Base-by-base conservation (phyloP, 2,888 invertebrate genomes). In the Eristalinus aeneus region DNA sequence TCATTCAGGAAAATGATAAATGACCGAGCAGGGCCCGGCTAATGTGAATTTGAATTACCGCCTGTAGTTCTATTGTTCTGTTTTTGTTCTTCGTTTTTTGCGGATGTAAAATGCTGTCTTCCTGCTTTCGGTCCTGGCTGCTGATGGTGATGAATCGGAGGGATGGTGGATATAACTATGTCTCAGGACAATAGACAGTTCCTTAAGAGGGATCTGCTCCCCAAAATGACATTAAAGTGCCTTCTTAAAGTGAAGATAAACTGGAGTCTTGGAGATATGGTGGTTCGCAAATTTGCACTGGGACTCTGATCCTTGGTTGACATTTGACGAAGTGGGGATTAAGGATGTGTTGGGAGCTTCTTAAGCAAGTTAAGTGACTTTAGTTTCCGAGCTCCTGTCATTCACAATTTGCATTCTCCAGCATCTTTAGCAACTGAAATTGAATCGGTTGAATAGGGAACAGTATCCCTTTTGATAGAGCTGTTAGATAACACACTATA, bases 11-110 rank as follows among this genome's bases (percentile, higher is more conserved):
- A 85, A 85, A 85, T 85, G 85, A 85, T 85, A 73, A 85, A 85
- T 77, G 85, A 85, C 81, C 68, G 34, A 46, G 54, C 76, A 68
- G 85, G 72, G 68, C 68, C 65, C 56, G 68, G 53, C 81, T 85
- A 85, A 85, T 85, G 85, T 77, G 85, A 81, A 85, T 85, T 85
- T 85, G 81, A 85, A 85, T 85, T 85, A 81, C 81, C 81, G 76
- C 63, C 36, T 56, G 64, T 71, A 60, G 76, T 69, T 68, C 53
- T 60, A 36, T 80, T 80, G 72, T 80, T 63, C 56, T 68, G 31
- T 58, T 73, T 32, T 53, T 36, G 36, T 71, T 1, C 20, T 56
- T 69, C 11, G 23, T 27, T 27, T 12, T n/a, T 31, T 60, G 23
- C 22, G 72, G 54, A 23, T 31, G 64, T 27, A 32, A 68, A 23